Conservation (phyloP, 2,888 invertebrate species). For the Latheticus oryzae region DNA sequence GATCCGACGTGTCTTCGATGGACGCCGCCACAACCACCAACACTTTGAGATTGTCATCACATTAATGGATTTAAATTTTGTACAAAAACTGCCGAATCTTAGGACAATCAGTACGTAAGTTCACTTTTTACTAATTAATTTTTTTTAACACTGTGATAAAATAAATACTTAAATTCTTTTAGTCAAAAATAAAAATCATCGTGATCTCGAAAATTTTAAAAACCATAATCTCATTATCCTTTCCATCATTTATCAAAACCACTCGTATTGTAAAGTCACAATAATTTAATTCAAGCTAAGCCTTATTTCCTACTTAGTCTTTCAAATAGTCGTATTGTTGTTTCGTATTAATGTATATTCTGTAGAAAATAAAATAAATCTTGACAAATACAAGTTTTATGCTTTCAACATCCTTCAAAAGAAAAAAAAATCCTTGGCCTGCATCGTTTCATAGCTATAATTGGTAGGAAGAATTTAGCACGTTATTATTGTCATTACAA, state of each 20-base stretch:
- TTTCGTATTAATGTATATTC: slow-evolving; percentile 12
- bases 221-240: no score
- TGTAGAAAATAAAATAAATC: slow-evolving; percentile 16
- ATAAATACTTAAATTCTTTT: no score
- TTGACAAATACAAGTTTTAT: slow-evolving; percentile 3
- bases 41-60: slow-evolving; percentile 14
- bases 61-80: slow-evolving; percentile 13
- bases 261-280: no score
- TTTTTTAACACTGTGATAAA: no score
- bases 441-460: no score
- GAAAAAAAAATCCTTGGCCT: slow-evolving; percentile 15
- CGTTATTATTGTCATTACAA: slow-evolving; percentile 6
- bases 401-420: slow-evolving; percentile 3
- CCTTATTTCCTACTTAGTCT: slow-evolving; percentile 3
- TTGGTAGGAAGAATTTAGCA: no score
- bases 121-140: no score
- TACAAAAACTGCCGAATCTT: slow-evolving; percentile 28
- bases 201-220: no score
- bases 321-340: slow-evolving; percentile 15
- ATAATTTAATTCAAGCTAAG: no score
- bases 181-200: no score
- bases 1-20: slow-evolving; percentile 89
- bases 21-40: slow-evolving; percentile 76
- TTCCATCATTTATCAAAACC: no score
- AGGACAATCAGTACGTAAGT: slow-evolving; percentile 23